These are phyloP conservation scores for Heteromyza rotundicornis DNA, from an alignment of 2,888 invertebrate genomes.

Conservation along the genomic window DNA sequence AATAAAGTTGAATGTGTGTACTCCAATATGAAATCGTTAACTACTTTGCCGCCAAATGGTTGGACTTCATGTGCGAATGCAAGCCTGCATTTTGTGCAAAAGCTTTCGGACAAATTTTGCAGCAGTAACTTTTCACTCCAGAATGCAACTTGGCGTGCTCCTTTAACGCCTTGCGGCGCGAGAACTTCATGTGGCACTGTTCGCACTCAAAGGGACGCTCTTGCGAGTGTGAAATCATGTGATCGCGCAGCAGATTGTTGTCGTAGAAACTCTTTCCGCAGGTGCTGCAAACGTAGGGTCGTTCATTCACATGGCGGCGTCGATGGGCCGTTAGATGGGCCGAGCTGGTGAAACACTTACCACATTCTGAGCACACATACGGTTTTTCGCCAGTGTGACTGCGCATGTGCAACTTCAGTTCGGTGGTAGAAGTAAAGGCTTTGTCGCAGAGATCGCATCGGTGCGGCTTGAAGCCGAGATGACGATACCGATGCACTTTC, in stretches of 20 bases:
- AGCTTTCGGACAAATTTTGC: slow-evolving; percentile 31
- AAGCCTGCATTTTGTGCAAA: slow-evolving; percentile 37
- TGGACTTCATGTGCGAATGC: slow-evolving; percentile 34
- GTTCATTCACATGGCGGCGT: slow-evolving; percentile 28
- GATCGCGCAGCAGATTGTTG: slow-evolving; percentile 27
- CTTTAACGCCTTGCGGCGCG: slow-evolving; percentile 28
- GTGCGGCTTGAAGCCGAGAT: slow-evolving; percentile 31
- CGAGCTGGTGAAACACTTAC: slow-evolving; percentile 29
- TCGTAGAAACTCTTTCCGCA: slow-evolving; percentile 34
- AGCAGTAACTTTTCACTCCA: slow-evolving; percentile 26
- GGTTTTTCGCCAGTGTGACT: slow-evolving; percentile 32
- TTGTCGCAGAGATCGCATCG: slow-evolving; percentile 27
- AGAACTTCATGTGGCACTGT: slow-evolving; percentile 29
- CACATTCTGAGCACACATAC: slow-evolving; percentile 31
- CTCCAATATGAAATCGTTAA: too few species aligned
- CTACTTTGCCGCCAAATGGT: too few species aligned
- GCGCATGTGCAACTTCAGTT: slow-evolving; percentile 30
- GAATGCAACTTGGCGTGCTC: slow-evolving; percentile 33
- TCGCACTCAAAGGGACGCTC: slow-evolving; percentile 30
- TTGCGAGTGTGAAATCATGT: slow-evolving; percentile 27
- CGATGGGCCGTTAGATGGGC: slow-evolving; percentile 30
- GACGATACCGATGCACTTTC: slow-evolving; percentile 32
- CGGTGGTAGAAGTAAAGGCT: slow-evolving; percentile 29
- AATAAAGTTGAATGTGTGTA: too few species aligned
- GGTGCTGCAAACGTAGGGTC: slow-evolving; percentile 25